Evolutionary conservation across 2,888 invertebrate genomes (phyloP), one percentile per base, ranked within the genome.

Genomic region (Bhutanitis thaidina): DNA sequence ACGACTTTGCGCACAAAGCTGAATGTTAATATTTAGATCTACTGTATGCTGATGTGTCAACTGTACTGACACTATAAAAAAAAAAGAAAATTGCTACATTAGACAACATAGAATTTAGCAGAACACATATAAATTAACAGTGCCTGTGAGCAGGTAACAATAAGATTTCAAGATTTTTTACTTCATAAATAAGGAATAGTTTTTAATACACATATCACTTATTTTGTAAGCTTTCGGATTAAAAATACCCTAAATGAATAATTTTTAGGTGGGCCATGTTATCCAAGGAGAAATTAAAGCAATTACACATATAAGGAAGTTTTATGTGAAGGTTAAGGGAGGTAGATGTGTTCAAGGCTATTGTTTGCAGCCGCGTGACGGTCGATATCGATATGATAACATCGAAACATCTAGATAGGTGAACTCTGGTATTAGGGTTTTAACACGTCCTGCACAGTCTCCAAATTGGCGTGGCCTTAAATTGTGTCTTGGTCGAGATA

Each of bases 1-100:
- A 87, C 72, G 60, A 65, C 71, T 75, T 81, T 74, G 84, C 82
- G 73, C 80, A 79, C 68, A 71, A 74, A 75, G 71, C 67, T 59
- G 71, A 20, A 68, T 85, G 84, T 83, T 85, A 85, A 86, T 78
- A 76, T 72, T 74, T 76, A 69, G 71, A 71, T 43, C 20, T 38
- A 34, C 5, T 27, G 1, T 8, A 27, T 27, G 5, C 7, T 27
- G 8, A 27, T 7, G 1, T 27, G 20, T 27, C 27, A 27, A 4
- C 27, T 27, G 7, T 27, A 3, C 20, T 3, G 20, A 5, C 20
- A 20, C 20, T 20, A 20, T 5, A 20, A 3, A 20, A 3, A 5
- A 20, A 20, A 20, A n/a, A n/a, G n/a, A n/a, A n/a, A n/a, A n/a
- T n/a, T n/a, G n/a, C n/a, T n/a, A n/a, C n/a, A n/a, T n/a, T n/a